Evolutionary conservation across 1,140 invertebrate species (phyloP).

Genomic region (Antheraea mylitta): DNA sequence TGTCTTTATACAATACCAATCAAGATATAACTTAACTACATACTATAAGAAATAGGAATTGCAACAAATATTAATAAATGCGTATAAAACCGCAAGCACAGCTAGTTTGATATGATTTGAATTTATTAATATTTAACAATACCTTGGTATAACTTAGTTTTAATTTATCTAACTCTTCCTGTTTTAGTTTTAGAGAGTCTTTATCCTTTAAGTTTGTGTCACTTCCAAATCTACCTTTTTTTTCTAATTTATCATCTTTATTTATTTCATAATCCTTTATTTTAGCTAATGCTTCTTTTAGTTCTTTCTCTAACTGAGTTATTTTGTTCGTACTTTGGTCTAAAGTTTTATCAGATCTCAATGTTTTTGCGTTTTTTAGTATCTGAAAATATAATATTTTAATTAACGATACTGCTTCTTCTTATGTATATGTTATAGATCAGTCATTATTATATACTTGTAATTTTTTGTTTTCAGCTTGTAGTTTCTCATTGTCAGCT

Average conservation of each 20-base stretch:
- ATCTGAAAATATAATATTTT: constrained; percentile 51
- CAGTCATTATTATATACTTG: constrained; percentile 46
- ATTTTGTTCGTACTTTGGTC: constrained; percentile 82
- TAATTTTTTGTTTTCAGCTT: constrained; percentile 85
- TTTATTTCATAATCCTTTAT: constrained; percentile 80
- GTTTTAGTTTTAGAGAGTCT: constrained; percentile 78
- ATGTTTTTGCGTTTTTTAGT: constrained; percentile 73
- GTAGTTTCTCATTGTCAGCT: constrained; percentile 86
- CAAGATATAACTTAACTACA: too few relatives aligned
- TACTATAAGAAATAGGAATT: too few relatives aligned
- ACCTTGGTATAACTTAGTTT: constrained; percentile 72
- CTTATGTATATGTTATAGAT: background rate
- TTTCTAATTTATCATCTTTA: constrained; percentile 76
- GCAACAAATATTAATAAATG: too few relatives aligned
- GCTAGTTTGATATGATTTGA: too few relatives aligned
- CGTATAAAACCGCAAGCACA: too few relatives aligned
- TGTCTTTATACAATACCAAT: too few relatives aligned
- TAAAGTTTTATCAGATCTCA: constrained; percentile 75
- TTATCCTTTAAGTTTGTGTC: constrained; percentile 76
- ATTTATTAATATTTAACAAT: background rate
- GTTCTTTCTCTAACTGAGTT: constrained; percentile 81
- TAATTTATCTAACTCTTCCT: constrained; percentile 74
- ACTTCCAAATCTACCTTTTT: constrained; percentile 71
- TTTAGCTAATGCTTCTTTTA: constrained; percentile 81
- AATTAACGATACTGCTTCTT: background rate